These are phyloP conservation scores for Ennomos fuscantarius DNA, from an alignment of 2,888 invertebrate genomes.

Conservation along the genomic window DNA sequence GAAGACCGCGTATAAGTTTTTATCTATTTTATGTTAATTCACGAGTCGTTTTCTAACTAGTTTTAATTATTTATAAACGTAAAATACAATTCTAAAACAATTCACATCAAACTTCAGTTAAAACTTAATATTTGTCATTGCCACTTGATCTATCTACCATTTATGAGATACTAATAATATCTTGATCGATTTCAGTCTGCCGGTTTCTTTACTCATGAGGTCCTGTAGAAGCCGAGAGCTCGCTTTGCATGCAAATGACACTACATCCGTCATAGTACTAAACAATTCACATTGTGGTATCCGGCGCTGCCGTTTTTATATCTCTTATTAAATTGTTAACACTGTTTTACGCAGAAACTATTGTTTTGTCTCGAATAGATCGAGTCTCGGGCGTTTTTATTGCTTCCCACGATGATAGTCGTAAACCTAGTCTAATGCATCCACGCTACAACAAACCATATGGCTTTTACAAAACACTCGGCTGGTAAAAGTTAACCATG, in stretches of 20 bases:
- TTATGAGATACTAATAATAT: too few relatives aligned
- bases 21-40: too few relatives aligned
- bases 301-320: constrained; percentile 55
- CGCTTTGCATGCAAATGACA: constrained; percentile 74
- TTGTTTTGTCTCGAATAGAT: constrained; percentile 3
- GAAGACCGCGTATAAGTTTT: too few relatives aligned
- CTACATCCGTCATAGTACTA: constrained; percentile 75
- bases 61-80: too few relatives aligned
- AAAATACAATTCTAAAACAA: too few relatives aligned
- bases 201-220: constrained; percentile 38
- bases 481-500: constrained; percentile 9
- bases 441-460: constrained; percentile 16
- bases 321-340: constrained; percentile 10
- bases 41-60: too few relatives aligned
- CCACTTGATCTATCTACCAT: too few relatives aligned
- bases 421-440: neutral
- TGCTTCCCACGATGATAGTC: constrained; percentile 16
- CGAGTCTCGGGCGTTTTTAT: constrained; percentile 4
- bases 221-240: constrained; percentile 41
- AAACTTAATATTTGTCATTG: too few relatives aligned
- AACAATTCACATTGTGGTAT: constrained; percentile 62
- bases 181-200: constrained; percentile 13
- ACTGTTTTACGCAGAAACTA: constrained; percentile 11
- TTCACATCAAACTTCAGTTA: too few relatives aligned
- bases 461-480: constrained; percentile 8